These are phyloP conservation scores for Labeo catla DNA, from an alignment of 2,113 vertebrate genomes.

Conservation along the genomic window DNA sequence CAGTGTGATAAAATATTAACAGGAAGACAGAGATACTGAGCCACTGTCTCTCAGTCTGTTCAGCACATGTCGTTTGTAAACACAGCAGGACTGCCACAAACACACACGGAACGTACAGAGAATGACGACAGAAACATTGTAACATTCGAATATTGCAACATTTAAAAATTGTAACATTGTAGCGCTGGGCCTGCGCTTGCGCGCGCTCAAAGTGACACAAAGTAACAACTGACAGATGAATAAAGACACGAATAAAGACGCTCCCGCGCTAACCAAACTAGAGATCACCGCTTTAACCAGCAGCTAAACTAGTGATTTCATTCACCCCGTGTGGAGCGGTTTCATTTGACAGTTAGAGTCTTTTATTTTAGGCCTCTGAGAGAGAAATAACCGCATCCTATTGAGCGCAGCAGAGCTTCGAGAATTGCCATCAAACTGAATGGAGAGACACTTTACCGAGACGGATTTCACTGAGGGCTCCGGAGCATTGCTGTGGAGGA, in stretches of 20 bases:
- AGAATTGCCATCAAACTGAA: conserved; percentile 68
- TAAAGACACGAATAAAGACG: not conserved
- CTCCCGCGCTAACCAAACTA: not conserved
- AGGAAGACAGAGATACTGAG: not conserved
- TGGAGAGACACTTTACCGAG: conserved; percentile 76
- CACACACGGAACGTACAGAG: not conserved
- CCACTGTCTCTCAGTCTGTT: not conserved
- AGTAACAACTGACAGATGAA: not conserved
- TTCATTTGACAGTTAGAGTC: not conserved
- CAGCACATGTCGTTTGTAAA: conserved; percentile 1
- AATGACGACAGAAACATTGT: not conserved
- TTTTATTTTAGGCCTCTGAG: conserved; percentile 73
- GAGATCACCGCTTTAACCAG: not conserved
- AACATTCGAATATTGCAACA: not conserved
- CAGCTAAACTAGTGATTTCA: not conserved
- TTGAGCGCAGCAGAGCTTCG: conserved; percentile 73
- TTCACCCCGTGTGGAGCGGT: not conserved
- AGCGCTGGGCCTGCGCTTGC: conserved; percentile 11
- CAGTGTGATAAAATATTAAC: not conserved
- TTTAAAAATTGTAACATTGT: not conserved
- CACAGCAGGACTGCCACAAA: not conserved
- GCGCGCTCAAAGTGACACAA: conserved; percentile 17
- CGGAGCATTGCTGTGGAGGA: conserved; percentile 70
- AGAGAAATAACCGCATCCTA: conserved; percentile 80
- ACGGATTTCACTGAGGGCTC: conserved; percentile 74